These are phyloP conservation scores for Periphyllus acericola DNA, from an alignment of 2,888 invertebrate genomes.

Conservation along the genomic window DNA sequence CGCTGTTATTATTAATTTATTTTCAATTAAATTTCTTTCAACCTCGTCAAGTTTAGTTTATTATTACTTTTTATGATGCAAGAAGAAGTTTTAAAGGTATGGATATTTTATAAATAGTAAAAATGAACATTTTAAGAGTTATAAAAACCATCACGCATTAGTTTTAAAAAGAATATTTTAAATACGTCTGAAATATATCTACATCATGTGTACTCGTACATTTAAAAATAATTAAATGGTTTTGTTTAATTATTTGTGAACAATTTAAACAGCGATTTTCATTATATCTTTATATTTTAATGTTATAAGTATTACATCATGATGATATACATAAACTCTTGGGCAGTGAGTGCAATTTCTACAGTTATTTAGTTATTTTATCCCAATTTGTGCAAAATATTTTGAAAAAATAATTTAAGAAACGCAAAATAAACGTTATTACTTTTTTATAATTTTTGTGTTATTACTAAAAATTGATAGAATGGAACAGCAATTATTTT, in stretches of 20 bases:
- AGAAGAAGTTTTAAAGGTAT: not conserved
- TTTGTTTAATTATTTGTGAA: not conserved
- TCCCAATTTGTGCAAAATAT: no score
- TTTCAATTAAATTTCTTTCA: slow-evolving; percentile 10
- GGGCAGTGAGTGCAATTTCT: no score
- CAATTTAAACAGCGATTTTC: not conserved
- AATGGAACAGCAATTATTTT: no score
- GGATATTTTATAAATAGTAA: not conserved
- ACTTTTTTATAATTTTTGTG: no score
- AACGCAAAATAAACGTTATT: no score
- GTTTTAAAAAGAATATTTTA: not conserved
- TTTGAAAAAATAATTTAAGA: no score
- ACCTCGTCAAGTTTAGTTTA: not conserved
- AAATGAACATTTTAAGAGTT: not conserved
- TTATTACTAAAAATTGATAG: no score
- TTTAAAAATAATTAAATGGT: not conserved
- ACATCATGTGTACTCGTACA: not conserved
- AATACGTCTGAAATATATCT: not conserved
- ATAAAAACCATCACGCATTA: not conserved
- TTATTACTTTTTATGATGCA: slow-evolving; percentile 3
- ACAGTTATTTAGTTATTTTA: no score
- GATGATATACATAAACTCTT: no score
- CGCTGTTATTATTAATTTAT: not conserved
- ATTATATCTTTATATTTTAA: no score
- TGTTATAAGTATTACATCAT: no score